These are phyloP conservation scores for Anableps anableps DNA, from an alignment of 2,797 vertebrate genomes.

Conservation along the genomic window DNA sequence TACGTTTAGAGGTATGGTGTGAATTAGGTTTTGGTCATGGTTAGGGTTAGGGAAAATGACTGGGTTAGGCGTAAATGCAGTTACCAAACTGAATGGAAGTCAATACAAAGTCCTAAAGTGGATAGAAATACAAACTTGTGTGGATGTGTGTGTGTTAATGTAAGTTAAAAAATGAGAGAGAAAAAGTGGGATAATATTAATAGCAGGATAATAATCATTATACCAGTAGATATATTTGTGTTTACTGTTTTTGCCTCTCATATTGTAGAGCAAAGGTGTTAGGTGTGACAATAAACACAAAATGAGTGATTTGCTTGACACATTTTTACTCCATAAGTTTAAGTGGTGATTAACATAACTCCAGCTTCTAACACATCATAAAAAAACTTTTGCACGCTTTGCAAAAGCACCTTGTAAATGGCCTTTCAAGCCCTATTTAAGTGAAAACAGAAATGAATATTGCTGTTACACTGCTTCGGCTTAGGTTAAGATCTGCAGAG, in stretches of 20 bases:
- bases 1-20: too few relatives aligned
- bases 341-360: conserved; percentile 72
- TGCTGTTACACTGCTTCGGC: conserved; percentile 37
- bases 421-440: conserved; percentile 66
- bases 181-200: background rate
- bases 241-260: conserved; percentile 7
- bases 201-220: background rate
- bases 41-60: too few relatives aligned
- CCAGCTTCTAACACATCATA: conserved; percentile 78
- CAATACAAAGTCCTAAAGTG: too few relatives aligned
- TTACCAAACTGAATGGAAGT: too few relatives aligned
- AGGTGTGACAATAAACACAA: conserved; percentile 70
- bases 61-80: too few relatives aligned
- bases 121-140: too few relatives aligned
- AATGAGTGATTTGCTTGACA: conserved; percentile 77
- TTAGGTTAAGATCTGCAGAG: conserved; percentile 31
- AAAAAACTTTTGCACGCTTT: conserved; percentile 64
- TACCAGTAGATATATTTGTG: conserved; percentile 5
- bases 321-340: conserved; percentile 73
- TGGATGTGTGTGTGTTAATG: conserved; percentile 1
- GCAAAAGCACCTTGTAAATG: conserved; percentile 73
- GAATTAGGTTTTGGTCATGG: too few relatives aligned
- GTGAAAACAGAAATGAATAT: conserved; percentile 77
- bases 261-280: conserved; percentile 40
- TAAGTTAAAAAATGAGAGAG: background rate